phyloP scores from a whole-genome alignment of 2,113 vertebrate species.

The Aspiorhynchus laticeps region DNA sequence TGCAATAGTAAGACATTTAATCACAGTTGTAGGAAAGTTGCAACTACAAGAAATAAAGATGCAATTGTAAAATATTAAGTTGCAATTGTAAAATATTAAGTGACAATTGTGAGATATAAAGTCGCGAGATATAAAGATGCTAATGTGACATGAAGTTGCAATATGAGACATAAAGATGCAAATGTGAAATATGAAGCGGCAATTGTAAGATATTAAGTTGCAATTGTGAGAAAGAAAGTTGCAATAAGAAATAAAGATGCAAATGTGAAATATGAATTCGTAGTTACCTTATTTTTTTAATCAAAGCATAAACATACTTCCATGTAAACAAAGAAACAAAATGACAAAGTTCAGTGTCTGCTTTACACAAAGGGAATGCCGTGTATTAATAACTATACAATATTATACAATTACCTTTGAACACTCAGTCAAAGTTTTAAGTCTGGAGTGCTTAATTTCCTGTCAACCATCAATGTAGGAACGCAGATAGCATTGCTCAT shows the following conservation, averaged over 20 bases:
- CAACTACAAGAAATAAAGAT: not conserved
- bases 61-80: too few species aligned
- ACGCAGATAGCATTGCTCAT: constrained; percentile 3
- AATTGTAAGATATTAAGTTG: not conserved
- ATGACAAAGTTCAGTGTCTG: not conserved
- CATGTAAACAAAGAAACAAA: not conserved
- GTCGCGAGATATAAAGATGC: not conserved
- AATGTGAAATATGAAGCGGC: not conserved
- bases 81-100: not conserved
- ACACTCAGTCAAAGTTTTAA: not conserved
- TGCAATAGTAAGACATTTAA: not conserved
- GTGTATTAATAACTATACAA: constrained; percentile 1
- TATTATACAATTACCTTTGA: not conserved
- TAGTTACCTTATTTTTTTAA: not conserved
- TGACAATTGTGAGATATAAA: not conserved
- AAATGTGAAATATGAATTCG: not conserved
- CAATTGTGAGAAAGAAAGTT: too few species aligned
- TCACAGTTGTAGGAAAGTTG: not conserved
- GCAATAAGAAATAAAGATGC: not conserved
- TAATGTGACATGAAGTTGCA: not conserved
- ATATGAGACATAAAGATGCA: not conserved
- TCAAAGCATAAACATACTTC: not conserved
- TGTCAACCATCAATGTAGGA: constrained; percentile 43
- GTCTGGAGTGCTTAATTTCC: constrained; percentile 38
- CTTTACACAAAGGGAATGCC: not conserved